A percentile compares a stretch with the other conserved stretches of the same genome.
phyloP scores from a whole-genome alignment of 2,113 vertebrate genomes.

The Danionella cerebrum region DNA sequence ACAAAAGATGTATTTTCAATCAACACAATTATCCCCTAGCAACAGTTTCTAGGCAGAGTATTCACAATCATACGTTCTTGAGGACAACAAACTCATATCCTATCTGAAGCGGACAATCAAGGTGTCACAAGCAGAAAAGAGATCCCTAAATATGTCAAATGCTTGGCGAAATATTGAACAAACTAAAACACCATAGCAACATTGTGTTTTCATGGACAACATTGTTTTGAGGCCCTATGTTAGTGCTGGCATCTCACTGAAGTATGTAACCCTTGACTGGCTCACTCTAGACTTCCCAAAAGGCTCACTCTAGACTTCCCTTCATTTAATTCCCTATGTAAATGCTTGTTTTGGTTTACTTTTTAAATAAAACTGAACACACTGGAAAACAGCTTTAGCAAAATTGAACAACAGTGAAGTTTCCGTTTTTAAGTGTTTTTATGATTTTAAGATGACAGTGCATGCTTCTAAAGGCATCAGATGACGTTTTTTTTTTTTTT shows the following conservation, averaged over 20 bases:
- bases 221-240: conserved; percentile 24
- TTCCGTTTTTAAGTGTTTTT: background rate
- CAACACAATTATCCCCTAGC: conserved; percentile 28
- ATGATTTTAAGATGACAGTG: conserved; percentile 9
- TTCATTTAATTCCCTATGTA: conserved; percentile 32
- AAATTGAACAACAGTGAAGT: background rate
- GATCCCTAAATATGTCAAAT: conserved; percentile 24
- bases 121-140: background rate
- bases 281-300: conserved; percentile 23
- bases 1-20: conserved; percentile 19
- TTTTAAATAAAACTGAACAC: background rate
- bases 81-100: background rate
- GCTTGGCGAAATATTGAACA: conserved; percentile 23
- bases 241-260: conserved; percentile 30
- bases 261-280: conserved; percentile 29
- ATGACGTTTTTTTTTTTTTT: background rate
- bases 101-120: background rate
- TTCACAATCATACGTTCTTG: background rate
- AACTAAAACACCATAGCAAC: conserved; percentile 36
- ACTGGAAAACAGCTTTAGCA: conserved; percentile 8
- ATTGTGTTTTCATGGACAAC: background rate
- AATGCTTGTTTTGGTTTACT: conserved; percentile 6
- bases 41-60: conserved; percentile 2
- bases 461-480: background rate
- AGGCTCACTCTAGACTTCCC: conserved; percentile 28